Percentiles rank a stretch among this genome's conserved stretches.
phyloP scores from a whole-genome alignment of 2,888 invertebrate species.

The Protonemura montana region DNA sequence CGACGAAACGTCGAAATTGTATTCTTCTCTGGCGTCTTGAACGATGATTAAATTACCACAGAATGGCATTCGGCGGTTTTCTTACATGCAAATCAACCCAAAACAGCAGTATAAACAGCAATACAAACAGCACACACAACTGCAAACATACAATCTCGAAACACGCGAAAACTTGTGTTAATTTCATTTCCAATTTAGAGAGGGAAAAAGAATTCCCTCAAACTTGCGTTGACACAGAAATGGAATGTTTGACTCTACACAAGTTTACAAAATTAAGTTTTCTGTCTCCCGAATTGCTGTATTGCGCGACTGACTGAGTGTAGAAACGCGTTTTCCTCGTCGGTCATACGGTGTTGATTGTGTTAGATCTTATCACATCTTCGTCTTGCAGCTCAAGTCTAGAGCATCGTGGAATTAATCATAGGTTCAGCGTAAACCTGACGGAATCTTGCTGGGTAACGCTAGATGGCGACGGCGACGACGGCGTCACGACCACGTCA shows the following conservation, averaged over 20 bases:
- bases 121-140: background rate
- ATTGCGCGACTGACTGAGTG: background rate
- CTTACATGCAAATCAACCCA: background rate
- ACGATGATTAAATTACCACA: background rate
- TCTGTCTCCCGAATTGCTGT: background rate
- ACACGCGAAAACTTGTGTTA: background rate
- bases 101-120: background rate
- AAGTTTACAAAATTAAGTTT: background rate
- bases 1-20: background rate
- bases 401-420: background rate
- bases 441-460: background rate
- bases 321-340: background rate
- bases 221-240: background rate
- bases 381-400: background rate
- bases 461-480: background rate
- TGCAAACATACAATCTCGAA: background rate
- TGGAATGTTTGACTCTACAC: background rate
- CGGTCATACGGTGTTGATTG: background rate
- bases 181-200: background rate
- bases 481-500: background rate
- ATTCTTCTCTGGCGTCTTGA: background rate
- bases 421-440: conserved; percentile 22
- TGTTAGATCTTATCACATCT: background rate
- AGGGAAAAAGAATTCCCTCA: background rate
- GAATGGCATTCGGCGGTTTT: background rate